Base-by-base conservation (phyloP, 2,113 vertebrate species). In the Labrus mixtus region DNA sequence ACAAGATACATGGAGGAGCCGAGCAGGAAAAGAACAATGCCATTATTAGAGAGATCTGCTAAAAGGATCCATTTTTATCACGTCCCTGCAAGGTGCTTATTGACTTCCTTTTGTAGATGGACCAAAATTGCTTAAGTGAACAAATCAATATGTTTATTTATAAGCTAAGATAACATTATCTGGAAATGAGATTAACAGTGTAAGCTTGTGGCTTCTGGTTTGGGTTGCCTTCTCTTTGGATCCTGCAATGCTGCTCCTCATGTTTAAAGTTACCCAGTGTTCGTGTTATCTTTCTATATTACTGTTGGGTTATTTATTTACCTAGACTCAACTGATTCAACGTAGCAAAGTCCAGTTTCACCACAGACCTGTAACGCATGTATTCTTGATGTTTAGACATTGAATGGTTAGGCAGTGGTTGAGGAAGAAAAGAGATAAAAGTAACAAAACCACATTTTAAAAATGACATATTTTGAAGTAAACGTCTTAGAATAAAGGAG, bases 111-210 rank as follows among this genome's bases (percentile, higher is more conserved):
- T 61, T 78, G 56, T 33, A 78, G 68, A 87, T 75, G 68, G 61
- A 79, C 1, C 50, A 75, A 87, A 83, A 72, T 82, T 74, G 62
- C 68, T 86, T 73, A 78, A 87, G 74, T 68, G 70, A 79, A 77
- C 1, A 53, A 86, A 90, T 93, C 89, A 79, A 90, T 92, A 89
- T 0, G 20, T 82, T 87, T 83, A 78, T 91, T 88, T 79, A 57
- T 59, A 83, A 63, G 6, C 57, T 83, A 25, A 60, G 75, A 80
- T 72, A 82, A 62, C 66, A 73, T 78, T 81, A 82, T 72, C 25
- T 78, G 33, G 76, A 83, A 79, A 79, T 81, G 53, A 57, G 70
- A 85, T 76, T 65, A 59, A 84, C 46, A 70, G 55, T 65, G 39
- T 13, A 69, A 64, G 55, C 76, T 8, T 10, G 7, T 65, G 23